Evolutionary conservation across 1,140 invertebrate genomes (phyloP), one percentile per base, ranked within the genome.

Genomic region (Brachionus calyciflorus): DNA sequence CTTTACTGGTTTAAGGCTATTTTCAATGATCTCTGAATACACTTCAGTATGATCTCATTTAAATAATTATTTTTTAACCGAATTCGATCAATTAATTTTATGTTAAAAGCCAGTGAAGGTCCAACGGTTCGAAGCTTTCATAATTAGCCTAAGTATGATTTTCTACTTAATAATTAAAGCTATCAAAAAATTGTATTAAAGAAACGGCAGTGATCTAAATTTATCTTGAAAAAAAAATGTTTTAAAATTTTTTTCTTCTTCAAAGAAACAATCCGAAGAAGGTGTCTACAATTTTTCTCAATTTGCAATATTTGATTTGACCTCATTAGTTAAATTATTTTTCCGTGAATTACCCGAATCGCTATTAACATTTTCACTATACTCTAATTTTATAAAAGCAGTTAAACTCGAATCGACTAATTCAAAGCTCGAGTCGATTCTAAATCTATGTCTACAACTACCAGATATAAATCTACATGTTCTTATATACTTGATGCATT

Each of bases 341-440:
- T 73, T 73, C 28, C 26, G 69, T 40, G 69, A 73, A 33, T 19
- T 73, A 21, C 69, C 69, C 1, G 69, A 73, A n/a, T 73, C 69
- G 6, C 19, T 73, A 19, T 33, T 73, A 0, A 73, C 69, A 40
- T 73, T 73, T 55, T 49, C 69, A 12, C 46, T 73, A 24, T 73
- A 73, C 6, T 51, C 69, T 7, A 49, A 73, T 73, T 73, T 73
- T 26, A 73, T 73, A 7, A 49, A 73, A 55, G 69, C 69, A 24
- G 51, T 73, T 21, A 73, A 73, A 40, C 69, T 73, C 2, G 69
- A 73, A 30, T 73, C 69, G 26, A 30, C 46, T 19, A 49, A 49
- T 33, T 51, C 46, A 21, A 49, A 73, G 40, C 46, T 73, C 19
- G 69, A 73, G 10, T 73, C 69, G 14, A 73, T 73, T 40, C 33